Base-by-base conservation (phyloP, 2,113 vertebrate genomes). In the Phaethornis superciliosus region DNA sequence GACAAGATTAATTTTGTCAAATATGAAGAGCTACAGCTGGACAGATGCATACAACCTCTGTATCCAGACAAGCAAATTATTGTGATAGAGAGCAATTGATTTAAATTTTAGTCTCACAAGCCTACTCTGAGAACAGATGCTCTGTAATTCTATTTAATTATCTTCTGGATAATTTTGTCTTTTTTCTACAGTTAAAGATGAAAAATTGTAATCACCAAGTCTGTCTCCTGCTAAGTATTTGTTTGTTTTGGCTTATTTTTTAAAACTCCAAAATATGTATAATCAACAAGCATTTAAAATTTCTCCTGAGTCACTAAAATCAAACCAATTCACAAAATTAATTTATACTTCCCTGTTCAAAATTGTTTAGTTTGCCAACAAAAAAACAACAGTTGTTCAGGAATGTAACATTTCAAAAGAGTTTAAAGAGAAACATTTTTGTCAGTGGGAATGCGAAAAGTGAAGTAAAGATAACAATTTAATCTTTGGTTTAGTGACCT, bases 161-260 rank as follows among this genome's bases (percentile, higher is more conserved):
- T 88, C 78, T 85, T 85, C 67, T 77, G 33, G 46, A 4, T 80
- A 92, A 93, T 91, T 92, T 93, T 85, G 17, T 74, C 18, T 89
- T 89, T 9, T 63, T 89, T 94, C 59, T 91, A 26, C 47, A 87
- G 33, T 63, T 91, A 88, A 91, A 85, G 30, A 12, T 44, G 46
- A 85, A 69, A 22, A 32, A 33, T 81, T 84, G 82, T 72, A 89
- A 94, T 82, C 32, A 70, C 5, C 12, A 69, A 59, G 13, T 67
- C 74, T 85, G 58, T 8, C 9, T 92, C 16, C 35, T 63, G 20
- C 4, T 51, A 76, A 87, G 35, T 32, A 58, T 68, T 92, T 87
- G 40, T 67, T 90, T 80, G 22, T 14, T 84, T 86, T 56, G 7
- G 20, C 90, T 87, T 27, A 42, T 19, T 88, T 49, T 18, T 75